phyloP scores from a whole-genome alignment of 2,888 invertebrate genomes.

The Ophioninae sp. region DNA sequence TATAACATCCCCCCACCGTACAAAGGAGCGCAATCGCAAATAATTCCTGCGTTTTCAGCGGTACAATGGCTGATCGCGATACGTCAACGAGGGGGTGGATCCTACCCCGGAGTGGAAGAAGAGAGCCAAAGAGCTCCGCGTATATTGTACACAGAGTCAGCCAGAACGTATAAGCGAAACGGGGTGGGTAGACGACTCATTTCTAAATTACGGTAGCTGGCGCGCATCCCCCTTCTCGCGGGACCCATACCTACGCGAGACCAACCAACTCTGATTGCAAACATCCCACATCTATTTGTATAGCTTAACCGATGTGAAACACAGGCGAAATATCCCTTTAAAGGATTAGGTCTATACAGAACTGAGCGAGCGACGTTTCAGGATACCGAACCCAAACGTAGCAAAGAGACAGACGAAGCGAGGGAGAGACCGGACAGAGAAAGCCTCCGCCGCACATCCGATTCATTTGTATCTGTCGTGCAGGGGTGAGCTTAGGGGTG shows the following conservation, averaged over 20 bases:
- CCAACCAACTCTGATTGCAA: conserved; percentile 77
- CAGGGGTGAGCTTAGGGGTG: conserved; percentile 67
- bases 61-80: conserved; percentile 56
- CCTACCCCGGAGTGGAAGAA: conserved; percentile 60
- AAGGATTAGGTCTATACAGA: conserved; percentile 78
- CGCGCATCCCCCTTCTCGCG: conserved; percentile 60
- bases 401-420: conserved; percentile 23
- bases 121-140: conserved; percentile 27
- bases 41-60: conserved; percentile 25
- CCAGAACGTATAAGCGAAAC: conserved; percentile 11
- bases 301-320: conserved; percentile 79
- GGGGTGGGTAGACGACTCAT: conserved; percentile 67
- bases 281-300: conserved; percentile 79
- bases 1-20: conserved; percentile 19
- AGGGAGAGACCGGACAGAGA: conserved; percentile 33
- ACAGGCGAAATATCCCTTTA: conserved; percentile 79
- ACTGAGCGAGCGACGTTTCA: conserved; percentile 54
- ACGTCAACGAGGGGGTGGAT: conserved; percentile 68
- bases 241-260: conserved; percentile 44
- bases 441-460: conserved; percentile 71
- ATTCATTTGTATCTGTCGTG: conserved; percentile 80
- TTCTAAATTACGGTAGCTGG: conserved; percentile 72
- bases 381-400: conserved; percentile 20
- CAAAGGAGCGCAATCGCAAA: conserved; percentile 56
- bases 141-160: conserved; percentile 50